Evolutionary conservation across 2,113 vertebrate genomes (phyloP).

Genomic region (Prionailurus viverrinus): DNA sequence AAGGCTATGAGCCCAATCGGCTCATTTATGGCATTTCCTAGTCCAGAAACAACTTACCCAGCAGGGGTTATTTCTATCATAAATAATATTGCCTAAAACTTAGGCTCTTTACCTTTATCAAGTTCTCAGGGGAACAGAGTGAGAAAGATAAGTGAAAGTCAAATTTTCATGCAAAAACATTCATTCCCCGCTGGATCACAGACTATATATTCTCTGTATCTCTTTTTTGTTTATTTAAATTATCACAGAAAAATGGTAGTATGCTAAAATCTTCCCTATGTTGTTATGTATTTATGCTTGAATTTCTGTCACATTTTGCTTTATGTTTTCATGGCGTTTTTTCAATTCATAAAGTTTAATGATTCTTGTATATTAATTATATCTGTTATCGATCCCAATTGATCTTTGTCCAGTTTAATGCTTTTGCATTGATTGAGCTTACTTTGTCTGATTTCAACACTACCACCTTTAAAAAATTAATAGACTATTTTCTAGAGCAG

Average conservation of each 20-base stretch:
- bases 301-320: background rate
- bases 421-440: background rate
- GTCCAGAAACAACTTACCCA: background rate
- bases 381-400: background rate
- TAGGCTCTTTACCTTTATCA: background rate
- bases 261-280: background rate
- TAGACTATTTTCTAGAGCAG: background rate
- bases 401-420: background rate
- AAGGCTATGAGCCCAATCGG: background rate
- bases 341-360: background rate
- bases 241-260: background rate
- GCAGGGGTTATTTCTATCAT: background rate
- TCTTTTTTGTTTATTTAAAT: background rate
- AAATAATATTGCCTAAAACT: background rate
- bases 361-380: background rate
- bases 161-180: background rate
- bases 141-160: background rate
- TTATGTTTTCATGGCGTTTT: background rate
- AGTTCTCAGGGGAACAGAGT: background rate
- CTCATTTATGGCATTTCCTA: background rate
- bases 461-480: background rate
- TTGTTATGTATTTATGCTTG: background rate
- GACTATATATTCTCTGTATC: background rate
- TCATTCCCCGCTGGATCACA: background rate
- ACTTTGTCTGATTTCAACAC: background rate